Evolutionary conservation across 1,140 invertebrate species (phyloP).

Genomic region (Pemphigus obesinymphae): DNA sequence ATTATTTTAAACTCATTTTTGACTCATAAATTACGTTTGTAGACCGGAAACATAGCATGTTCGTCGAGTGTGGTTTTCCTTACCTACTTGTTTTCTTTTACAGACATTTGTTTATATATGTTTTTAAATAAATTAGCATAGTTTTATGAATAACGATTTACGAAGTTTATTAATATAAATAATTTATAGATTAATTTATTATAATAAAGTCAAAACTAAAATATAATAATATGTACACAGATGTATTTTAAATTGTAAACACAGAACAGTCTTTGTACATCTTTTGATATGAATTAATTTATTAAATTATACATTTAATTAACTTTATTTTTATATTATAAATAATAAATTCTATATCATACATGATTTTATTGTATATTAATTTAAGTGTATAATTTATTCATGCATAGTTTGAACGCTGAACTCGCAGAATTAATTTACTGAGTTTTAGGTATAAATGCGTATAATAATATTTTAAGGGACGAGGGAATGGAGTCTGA

Average conservation of each 20-base stretch:
- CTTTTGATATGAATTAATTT: neutral
- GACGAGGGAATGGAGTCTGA: neutral
- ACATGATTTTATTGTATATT: neutral
- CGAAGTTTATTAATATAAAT: neutral
- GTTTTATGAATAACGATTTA: neutral
- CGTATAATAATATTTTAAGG: neutral
- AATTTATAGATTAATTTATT: neutral
- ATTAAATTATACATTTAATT: neutral
- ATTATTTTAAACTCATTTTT: too few relatives aligned
- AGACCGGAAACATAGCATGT: too few relatives aligned
- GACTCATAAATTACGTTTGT: too few relatives aligned
- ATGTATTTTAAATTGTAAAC: neutral
- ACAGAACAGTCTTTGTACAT: constrained; percentile 2
- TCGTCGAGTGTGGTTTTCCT: too few relatives aligned
- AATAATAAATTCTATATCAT: too few relatives aligned
- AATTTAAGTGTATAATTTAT: neutral
- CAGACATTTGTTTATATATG: neutral
- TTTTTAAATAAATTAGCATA: too few relatives aligned
- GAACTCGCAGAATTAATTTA: neutral
- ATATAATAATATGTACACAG: neutral
- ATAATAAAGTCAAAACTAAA: neutral
- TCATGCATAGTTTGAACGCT: neutral
- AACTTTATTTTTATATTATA: too few relatives aligned
- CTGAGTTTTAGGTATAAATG: neutral
- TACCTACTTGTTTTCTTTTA: too few relatives aligned